Evolutionary conservation across 1,140 invertebrate genomes (phyloP).

Genomic region (Atta texana): DNA sequence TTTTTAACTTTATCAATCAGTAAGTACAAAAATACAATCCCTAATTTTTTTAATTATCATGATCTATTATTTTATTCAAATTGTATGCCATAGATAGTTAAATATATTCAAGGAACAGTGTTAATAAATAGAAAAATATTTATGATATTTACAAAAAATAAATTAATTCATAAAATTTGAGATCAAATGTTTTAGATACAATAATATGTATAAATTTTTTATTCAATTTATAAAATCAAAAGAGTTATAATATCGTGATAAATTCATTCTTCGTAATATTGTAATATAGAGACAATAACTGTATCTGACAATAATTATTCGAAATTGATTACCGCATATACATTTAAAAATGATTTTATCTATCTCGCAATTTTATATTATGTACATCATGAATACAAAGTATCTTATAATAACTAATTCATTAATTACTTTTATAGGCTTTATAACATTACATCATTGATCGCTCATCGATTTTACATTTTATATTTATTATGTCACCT

Average conservation of each 20-base stretch:
- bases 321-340: conserved; percentile 14
- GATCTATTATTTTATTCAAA: conserved; percentile 5
- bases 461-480: not conserved
- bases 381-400: not conserved
- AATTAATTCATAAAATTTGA: conserved; percentile 29
- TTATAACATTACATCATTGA: conserved; percentile 14
- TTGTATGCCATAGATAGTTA: not conserved
- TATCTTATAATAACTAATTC: conserved; percentile 22
- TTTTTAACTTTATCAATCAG: not conserved
- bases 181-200: not conserved
- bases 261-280: conserved; percentile 31
- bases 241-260: conserved; percentile 38
- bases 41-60: conserved; percentile 11
- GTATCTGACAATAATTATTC: conserved; percentile 18
- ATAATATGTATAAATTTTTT: not conserved
- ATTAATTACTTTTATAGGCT: conserved; percentile 35
- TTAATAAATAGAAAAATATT: not conserved
- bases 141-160: conserved; percentile 3
- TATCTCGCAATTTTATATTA: conserved; percentile 25
- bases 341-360: conserved; percentile 14
- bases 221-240: conserved; percentile 19
- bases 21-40: no score
- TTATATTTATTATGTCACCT: conserved; percentile 12
- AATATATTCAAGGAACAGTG: not conserved
- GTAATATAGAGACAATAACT: not conserved